Evolutionary conservation across 2,888 invertebrate species (phyloP), one percentile per base, ranked within the genome.

Genomic region (Bibio marci): DNA sequence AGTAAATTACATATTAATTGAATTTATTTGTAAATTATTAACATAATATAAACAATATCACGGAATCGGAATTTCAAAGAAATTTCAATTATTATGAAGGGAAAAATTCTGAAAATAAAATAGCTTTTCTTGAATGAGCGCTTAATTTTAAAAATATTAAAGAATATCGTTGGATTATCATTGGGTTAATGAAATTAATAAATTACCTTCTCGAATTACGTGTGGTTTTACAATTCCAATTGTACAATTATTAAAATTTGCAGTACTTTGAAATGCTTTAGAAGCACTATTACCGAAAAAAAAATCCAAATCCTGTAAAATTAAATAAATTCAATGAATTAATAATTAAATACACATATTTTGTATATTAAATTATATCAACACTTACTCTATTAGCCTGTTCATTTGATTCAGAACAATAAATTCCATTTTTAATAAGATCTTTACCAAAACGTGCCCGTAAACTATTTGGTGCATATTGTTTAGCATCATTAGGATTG

Each of bases 211-310:
- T 45, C 77, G 69, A 5, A 94, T 65, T 11, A 82, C 81, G 59
- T 92, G 92, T 1, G 94, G 94, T 58, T 92, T 92, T 34, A 94
- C 76, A 38, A 94, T 65, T 51, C 83, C 85, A 40, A 83, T 71
- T 0, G 85, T 82, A 46, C 78, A 76, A 51, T 81, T 76, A 26
- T 70, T 64, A 5, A 65, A 30, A 13, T 19, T 63, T 0, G 75
- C 70, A 0, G 75, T 70, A 17, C 71, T 62, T 19, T 59, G 56
- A 1, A 70, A 59, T 1, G 62, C 61, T 58, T 6, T 13, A 10
- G n/a, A 2, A 22, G 66, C 53, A 80, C 80, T 53, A 53, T 55
- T 14, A 76, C 56, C 68, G 48, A 80, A 78, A 50, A 81, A 80
- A 49, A 75, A 73, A 34, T 68, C 63, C 4, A 73, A 50, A 45